Evolutionary conservation across 1,140 invertebrate species (phyloP).

Genomic region (Diploscapter pachys): DNA sequence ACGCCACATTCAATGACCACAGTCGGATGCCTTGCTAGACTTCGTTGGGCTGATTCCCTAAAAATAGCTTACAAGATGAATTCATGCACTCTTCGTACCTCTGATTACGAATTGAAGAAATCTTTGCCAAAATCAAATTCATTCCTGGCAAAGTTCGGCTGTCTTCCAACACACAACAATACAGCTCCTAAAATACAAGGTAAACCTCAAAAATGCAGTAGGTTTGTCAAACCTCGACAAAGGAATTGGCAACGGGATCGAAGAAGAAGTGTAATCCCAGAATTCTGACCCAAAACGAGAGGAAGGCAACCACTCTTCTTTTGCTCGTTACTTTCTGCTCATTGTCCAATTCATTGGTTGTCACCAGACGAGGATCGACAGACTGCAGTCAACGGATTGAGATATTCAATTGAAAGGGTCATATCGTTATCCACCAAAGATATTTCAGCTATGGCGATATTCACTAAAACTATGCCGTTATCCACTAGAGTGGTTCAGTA

Average conservation of each 20-base stretch:
- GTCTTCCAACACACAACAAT: slow-evolving; percentile 71
- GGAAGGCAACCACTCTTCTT: slow-evolving; percentile 74
- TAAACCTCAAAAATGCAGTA: too few relatives aligned
- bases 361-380: too few relatives aligned
- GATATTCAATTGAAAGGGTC: too few relatives aligned
- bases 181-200: slow-evolving; percentile 7
- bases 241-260: slow-evolving; percentile 70
- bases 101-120: slow-evolving; percentile 35
- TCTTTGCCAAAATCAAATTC: slow-evolving; percentile 45
- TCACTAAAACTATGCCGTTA: too few relatives aligned
- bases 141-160: slow-evolving; percentile 63
- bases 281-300: slow-evolving; percentile 73
- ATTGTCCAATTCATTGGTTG: slow-evolving; percentile 1
- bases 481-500: too few relatives aligned
- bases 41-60: neutral
- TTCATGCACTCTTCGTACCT: slow-evolving; percentile 4
- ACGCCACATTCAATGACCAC: slow-evolving; percentile 52
- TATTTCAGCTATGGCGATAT: too few relatives aligned
- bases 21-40: slow-evolving; percentile 44
- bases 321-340: slow-evolving; percentile 67
- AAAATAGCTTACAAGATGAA: neutral
- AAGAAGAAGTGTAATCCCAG: slow-evolving; percentile 74
- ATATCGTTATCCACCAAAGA: too few relatives aligned
- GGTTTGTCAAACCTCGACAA: neutral
- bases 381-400: too few relatives aligned